A percentile compares a stretch with the other conserved stretches of the same genome.
Evolutionary conservation across 64 coral and sea anemone species (phyloP).

Genomic region (Astreopora myriophthalma): DNA sequence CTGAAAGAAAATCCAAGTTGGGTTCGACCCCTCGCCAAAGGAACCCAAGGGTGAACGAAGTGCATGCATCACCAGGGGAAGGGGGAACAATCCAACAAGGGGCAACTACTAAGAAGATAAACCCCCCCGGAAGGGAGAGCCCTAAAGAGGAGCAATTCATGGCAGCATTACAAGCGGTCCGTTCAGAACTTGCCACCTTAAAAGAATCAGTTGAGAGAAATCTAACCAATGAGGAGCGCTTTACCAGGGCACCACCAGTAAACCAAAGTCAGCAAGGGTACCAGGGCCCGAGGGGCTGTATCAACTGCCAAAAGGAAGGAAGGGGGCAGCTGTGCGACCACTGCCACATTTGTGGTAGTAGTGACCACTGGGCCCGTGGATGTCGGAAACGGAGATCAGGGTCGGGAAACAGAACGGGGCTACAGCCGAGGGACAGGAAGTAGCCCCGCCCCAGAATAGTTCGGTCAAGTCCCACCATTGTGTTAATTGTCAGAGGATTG

Average conservation of each 20-base stretch:
- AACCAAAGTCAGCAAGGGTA: background rate
- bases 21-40: background rate
- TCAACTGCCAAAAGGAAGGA: conserved; percentile 4
- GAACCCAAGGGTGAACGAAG: background rate
- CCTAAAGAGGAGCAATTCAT: conserved; percentile 46
- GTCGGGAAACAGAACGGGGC: conserved; percentile 8
- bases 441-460: background rate
- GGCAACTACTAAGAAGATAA: background rate
- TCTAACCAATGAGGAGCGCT: background rate
- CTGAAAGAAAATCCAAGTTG: background rate
- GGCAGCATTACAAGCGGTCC: conserved; percentile 31
- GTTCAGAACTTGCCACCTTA: conserved; percentile 3
- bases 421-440: conserved; percentile 57
- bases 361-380: conserved; percentile 51
- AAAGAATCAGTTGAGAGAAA: conserved; percentile 43
- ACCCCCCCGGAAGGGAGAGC: background rate
- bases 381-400: conserved; percentile 16
- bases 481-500: conserved; percentile 33
- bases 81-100: background rate
- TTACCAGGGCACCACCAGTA: background rate
- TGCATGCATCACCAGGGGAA: background rate
- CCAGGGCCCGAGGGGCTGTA: background rate
- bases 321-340: conserved; percentile 46
- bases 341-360: conserved; percentile 67
- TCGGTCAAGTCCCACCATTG: background rate